Evolutionary conservation across 2,888 invertebrate genomes (phyloP).

Genomic region (Elegia similella): DNA sequence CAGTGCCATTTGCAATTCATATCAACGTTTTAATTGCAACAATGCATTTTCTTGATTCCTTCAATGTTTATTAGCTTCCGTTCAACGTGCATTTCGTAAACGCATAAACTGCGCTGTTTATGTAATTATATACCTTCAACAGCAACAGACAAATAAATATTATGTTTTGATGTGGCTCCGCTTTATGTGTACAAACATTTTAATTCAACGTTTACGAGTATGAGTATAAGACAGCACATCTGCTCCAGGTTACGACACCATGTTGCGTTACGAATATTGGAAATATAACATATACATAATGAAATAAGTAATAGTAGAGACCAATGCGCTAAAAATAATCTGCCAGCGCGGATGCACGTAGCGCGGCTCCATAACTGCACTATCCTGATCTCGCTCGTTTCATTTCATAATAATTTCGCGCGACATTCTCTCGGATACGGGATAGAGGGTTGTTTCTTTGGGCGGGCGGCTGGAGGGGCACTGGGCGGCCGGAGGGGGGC

Average conservation of each 20-base stretch:
- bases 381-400: slow-evolving; percentile 32
- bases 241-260: slow-evolving; percentile 50
- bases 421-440: slow-evolving; percentile 35
- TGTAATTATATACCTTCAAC: background rate
- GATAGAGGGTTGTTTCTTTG: slow-evolving; percentile 54
- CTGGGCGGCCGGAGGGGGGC: slow-evolving; percentile 50
- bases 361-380: slow-evolving; percentile 27
- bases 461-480: slow-evolving; percentile 75
- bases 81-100: slow-evolving; percentile 20
- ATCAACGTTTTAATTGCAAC: too few species aligned
- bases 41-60: background rate
- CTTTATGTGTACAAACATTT: slow-evolving; percentile 5
- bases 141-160: background rate
- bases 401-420: slow-evolving; percentile 39
- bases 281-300: slow-evolving; percentile 18
- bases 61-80: background rate
- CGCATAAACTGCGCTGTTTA: slow-evolving; percentile 5
- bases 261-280: slow-evolving; percentile 38
- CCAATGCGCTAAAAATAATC: slow-evolving; percentile 32
- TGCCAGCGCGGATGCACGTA: slow-evolving; percentile 22
- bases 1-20: background rate
- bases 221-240: slow-evolving; percentile 29
- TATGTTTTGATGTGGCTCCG: background rate
- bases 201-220: too few species aligned
- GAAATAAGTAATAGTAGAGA: slow-evolving; percentile 13